These are phyloP conservation scores for Petaurus breviceps DNA, from an alignment of 2,113 vertebrate genomes.

Conservation along the genomic window DNA sequence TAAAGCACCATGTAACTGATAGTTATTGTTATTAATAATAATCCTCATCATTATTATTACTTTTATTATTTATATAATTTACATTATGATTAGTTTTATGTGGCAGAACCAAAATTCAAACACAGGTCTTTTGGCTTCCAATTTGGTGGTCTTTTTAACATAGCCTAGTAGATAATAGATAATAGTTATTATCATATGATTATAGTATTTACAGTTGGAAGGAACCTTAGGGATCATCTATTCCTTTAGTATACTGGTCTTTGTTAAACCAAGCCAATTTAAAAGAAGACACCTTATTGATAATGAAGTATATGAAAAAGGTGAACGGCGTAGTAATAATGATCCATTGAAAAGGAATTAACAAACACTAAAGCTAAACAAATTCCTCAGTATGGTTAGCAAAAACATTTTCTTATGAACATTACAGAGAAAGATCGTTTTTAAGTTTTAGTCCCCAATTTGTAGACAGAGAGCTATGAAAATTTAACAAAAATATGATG, in stretches of 20 bases:
- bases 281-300: background rate
- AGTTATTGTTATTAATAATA: background rate
- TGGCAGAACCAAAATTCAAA: background rate
- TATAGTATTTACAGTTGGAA: background rate
- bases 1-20: background rate
- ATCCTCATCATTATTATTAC: too few species aligned
- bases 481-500: conserved; percentile 29
- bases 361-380: background rate
- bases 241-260: background rate
- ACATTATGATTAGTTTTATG: too few species aligned
- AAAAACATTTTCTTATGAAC: conserved; percentile 6
- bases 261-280: background rate
- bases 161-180: background rate
- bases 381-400: background rate
- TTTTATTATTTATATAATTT: too few species aligned
- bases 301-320: too few species aligned
- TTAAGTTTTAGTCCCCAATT: background rate
- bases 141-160: background rate
- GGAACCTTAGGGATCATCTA: background rate
- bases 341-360: background rate
- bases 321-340: too few species aligned
- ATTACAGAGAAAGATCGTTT: background rate
- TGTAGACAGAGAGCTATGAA: conserved; percentile 13
- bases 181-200: background rate
- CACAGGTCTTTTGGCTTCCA: background rate